These are phyloP conservation scores for Cetoscarus ocellatus DNA, from an alignment of 2,797 vertebrate genomes.

Conservation along the genomic window DNA sequence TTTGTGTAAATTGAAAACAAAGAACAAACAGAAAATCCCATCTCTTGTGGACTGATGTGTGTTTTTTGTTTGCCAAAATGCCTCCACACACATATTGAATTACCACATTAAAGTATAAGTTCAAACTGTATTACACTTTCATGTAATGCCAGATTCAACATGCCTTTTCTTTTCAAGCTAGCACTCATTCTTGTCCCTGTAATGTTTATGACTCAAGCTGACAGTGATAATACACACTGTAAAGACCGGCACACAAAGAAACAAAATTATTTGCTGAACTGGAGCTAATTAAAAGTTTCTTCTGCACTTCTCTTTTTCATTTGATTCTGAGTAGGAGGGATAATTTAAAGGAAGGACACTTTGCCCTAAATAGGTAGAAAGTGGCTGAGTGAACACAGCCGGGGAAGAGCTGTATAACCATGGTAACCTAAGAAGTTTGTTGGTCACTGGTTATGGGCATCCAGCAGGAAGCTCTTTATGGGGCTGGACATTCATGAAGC, in stretches of 20 bases:
- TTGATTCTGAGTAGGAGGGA: not conserved
- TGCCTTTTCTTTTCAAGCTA: slow-evolving; percentile 17
- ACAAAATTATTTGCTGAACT: not conserved
- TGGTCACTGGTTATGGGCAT: slow-evolving; percentile 64
- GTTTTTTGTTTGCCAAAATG: slow-evolving; percentile 52
- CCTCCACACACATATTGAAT: slow-evolving; percentile 53
- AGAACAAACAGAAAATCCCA: not conserved
- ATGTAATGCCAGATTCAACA: slow-evolving; percentile 46
- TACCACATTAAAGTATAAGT: slow-evolving; percentile 52
- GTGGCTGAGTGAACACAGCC: slow-evolving; percentile 40
- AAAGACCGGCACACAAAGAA: slow-evolving; percentile 2
- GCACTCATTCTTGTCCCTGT: slow-evolving; percentile 30
- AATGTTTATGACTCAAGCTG: slow-evolving; percentile 20
- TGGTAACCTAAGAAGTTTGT: slow-evolving; percentile 60
- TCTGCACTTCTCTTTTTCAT: not conserved
- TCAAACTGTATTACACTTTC: slow-evolving; percentile 34
- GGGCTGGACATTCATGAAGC: slow-evolving; percentile 47
- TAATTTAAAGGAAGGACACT: slow-evolving; percentile 35
- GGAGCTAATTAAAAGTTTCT: slow-evolving; percentile 16
- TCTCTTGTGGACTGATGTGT: slow-evolving; percentile 29
- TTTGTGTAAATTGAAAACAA: slow-evolving; percentile 21
- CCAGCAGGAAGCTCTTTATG: slow-evolving; percentile 76
- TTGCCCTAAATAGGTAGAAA: slow-evolving; percentile 50
- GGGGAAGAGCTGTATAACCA: slow-evolving; percentile 42
- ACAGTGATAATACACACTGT: slow-evolving; percentile 1